These are phyloP conservation scores for Ceratothoa steindachneri DNA, from an alignment of 2,888 invertebrate genomes.

Conservation along the genomic window DNA sequence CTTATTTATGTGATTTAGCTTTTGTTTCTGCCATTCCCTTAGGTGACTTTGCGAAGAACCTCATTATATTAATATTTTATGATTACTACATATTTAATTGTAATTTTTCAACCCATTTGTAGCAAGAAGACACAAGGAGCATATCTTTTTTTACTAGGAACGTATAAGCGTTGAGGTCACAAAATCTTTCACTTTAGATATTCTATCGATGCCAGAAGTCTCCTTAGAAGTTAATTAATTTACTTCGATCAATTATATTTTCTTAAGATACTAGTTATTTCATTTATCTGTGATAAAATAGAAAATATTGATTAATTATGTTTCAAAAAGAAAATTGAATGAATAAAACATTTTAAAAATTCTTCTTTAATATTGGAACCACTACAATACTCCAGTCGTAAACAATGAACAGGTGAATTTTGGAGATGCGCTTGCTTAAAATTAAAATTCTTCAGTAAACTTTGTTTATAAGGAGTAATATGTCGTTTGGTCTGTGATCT, in stretches of 20 bases:
- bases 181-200: background rate
- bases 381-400: background rate
- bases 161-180: background rate
- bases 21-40: too few species aligned
- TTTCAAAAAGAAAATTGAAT: too few species aligned
- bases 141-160: background rate
- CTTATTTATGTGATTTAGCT: too few species aligned
- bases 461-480: background rate
- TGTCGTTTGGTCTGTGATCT: background rate
- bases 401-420: slow-evolving; percentile 11
- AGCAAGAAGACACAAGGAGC: too few species aligned
- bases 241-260: too few species aligned
- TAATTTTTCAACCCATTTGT: too few species aligned
- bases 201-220: background rate
- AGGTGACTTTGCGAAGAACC: too few species aligned
- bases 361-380: background rate
- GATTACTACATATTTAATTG: too few species aligned
- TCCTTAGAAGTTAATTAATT: background rate
- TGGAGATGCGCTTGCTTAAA: background rate
- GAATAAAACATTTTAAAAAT: background rate
- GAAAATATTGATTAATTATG: too few species aligned
- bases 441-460: background rate
- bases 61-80: too few species aligned
- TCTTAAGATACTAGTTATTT: too few species aligned
- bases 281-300: too few species aligned